A percentile compares a stretch with the other conserved stretches of the same genome.
These are phyloP conservation scores for Temnothorax curvispinosus DNA, from an alignment of 1,140 invertebrate genomes.

Conservation along the genomic window DNA sequence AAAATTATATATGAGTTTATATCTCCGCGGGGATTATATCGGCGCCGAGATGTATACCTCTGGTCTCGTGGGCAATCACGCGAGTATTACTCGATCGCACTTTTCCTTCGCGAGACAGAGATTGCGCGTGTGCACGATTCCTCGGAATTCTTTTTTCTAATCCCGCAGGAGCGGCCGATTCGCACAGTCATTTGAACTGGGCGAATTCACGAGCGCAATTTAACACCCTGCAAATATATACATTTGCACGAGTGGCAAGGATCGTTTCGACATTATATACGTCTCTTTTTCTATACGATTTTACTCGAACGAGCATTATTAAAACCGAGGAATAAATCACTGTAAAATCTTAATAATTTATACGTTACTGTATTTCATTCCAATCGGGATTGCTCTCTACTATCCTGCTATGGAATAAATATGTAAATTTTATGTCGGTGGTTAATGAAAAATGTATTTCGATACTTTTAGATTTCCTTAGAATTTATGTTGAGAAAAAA, in stretches of 20 bases:
- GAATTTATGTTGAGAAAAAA: not conserved
- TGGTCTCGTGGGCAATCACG: not conserved
- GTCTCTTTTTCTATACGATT: slow-evolving; percentile 11
- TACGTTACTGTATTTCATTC: not conserved
- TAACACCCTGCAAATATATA: not conserved
- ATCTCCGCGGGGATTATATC: slow-evolving; percentile 26
- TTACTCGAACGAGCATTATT: not conserved
- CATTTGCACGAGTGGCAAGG: not conserved
- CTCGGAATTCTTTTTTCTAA: not conserved
- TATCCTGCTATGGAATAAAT: not conserved
- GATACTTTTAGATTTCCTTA: not conserved
- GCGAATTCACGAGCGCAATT: too few relatives aligned
- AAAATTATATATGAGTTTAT: not conserved
- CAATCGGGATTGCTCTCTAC: not conserved
- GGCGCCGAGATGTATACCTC: not conserved
- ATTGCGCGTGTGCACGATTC: not conserved
- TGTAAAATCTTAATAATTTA: not conserved
- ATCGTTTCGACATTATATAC: not conserved
- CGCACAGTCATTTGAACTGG: not conserved
- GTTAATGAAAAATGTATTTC: not conserved
- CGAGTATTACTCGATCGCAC: not conserved
- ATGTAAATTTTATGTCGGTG: not conserved
- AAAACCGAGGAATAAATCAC: not conserved
- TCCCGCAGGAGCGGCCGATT: not conserved
- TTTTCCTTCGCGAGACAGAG: not conserved